Conservation (phyloP, 2,888 invertebrate species). For the Drosophila leonis region DNA sequence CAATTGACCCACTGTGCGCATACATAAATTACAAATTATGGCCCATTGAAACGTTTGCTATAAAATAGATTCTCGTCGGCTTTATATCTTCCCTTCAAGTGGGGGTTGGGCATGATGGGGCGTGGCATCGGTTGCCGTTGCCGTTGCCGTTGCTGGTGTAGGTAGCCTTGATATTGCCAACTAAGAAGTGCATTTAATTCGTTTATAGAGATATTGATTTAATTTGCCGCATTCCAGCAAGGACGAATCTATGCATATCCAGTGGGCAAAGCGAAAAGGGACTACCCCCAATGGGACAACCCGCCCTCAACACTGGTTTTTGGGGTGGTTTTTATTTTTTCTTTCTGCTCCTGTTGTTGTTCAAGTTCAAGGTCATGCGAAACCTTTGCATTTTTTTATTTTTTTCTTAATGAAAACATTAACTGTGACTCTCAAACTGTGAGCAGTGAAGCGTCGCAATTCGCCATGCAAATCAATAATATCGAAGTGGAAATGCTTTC, state of each 20-base stretch:
- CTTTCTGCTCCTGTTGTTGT: conserved; percentile 26
- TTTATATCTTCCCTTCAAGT: not conserved
- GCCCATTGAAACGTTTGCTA: conserved; percentile 1
- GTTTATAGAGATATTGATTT: conserved; percentile 64
- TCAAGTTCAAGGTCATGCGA: conserved; percentile 70
- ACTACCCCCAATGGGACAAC: not conserved
- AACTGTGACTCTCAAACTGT: conserved; percentile 11
- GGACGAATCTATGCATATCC: conserved; percentile 29
- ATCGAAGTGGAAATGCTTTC: conserved; percentile 45
- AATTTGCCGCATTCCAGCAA: conserved; percentile 52
- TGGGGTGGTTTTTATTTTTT: conserved; percentile 26
- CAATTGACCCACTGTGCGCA: not conserved
- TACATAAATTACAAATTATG: conserved; percentile 11
- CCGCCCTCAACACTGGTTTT: conserved; percentile 1
- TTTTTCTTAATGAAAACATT: conserved; percentile 33
- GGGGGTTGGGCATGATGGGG: not conserved
- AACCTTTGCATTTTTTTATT: not conserved
- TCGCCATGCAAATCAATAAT: conserved; percentile 43
- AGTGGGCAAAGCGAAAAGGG: not conserved
- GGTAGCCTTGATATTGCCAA: conserved; percentile 44
- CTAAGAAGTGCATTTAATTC: conserved; percentile 59
- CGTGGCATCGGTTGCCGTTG: not conserved
- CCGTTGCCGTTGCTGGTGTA: not conserved
- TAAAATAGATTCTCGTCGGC: conserved; percentile 2
- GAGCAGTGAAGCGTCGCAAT: not conserved